phyloP scores from a whole-genome alignment of 1,140 invertebrate species.

The Penaeus chinensis region DNA sequence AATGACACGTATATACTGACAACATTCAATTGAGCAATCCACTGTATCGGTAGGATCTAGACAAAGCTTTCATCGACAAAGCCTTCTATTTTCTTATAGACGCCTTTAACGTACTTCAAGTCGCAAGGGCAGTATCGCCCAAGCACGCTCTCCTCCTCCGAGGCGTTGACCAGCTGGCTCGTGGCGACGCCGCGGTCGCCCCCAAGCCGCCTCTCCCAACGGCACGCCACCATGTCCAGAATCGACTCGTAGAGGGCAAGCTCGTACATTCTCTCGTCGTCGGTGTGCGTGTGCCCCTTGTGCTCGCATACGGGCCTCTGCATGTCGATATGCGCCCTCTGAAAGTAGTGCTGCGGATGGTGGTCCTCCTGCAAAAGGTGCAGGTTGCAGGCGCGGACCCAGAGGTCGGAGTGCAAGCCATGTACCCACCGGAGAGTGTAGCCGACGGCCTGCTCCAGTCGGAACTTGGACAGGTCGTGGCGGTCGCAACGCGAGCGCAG shows the following conservation, averaged over 20 bases:
- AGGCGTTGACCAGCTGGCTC: background rate
- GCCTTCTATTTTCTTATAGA: too few species aligned
- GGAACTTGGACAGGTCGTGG: slow-evolving; percentile 19
- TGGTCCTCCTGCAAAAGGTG: background rate
- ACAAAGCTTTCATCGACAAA: too few species aligned
- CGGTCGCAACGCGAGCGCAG: background rate
- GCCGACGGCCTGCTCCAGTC: slow-evolving; percentile 5
- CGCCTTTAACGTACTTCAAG: too few species aligned
- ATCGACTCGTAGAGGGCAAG: slow-evolving; percentile 1
- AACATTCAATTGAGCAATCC: too few species aligned
- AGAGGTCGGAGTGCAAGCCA: background rate
- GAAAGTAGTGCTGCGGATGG: slow-evolving; percentile 8
- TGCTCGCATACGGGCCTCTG: too few species aligned
- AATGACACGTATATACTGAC: too few species aligned
- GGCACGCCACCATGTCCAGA: slow-evolving; percentile 29
- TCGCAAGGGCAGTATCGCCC: too few species aligned
- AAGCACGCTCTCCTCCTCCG: too few species aligned
- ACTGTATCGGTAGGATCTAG: too few species aligned
- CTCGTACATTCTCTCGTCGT: background rate
- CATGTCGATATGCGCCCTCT: background rate
- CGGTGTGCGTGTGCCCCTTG: background rate
- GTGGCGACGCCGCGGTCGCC: background rate
- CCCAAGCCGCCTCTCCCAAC: slow-evolving; percentile 13
- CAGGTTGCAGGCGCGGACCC: background rate
- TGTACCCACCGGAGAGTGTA: slow-evolving; percentile 25